These are phyloP conservation scores for Tiliacea citrago DNA, from an alignment of 2,888 invertebrate species.

Conservation along the genomic window DNA sequence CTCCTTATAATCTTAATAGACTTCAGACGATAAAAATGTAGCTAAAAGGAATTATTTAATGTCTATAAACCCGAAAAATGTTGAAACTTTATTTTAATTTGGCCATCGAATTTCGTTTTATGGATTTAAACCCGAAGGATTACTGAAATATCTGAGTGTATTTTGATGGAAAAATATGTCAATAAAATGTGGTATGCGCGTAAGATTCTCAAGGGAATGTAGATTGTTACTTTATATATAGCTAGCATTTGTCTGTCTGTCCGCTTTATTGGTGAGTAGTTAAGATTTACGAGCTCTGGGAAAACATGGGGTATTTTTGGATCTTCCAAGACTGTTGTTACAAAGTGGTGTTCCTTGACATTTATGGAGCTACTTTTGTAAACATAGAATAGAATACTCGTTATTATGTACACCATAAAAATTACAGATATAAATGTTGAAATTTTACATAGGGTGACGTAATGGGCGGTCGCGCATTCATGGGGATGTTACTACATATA, in stretches of 20 bases:
- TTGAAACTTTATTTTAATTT: conserved; percentile 26
- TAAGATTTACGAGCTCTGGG: conserved; percentile 80
- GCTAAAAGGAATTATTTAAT: background rate
- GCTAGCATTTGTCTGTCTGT: conserved; percentile 84
- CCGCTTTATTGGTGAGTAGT: conserved; percentile 81
- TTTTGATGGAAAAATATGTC: conserved; percentile 47
- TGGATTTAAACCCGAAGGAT: conserved; percentile 15
- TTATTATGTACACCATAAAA: background rate
- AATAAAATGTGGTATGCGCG: conserved; percentile 55
- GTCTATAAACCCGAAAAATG: background rate
- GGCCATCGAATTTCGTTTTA: background rate
- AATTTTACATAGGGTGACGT: no score
- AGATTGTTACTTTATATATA: conserved; percentile 80
- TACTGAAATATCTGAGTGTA: conserved; percentile 24
- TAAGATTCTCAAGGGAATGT: conserved; percentile 75
- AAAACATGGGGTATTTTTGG: conserved; percentile 76
- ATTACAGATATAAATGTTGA: background rate
- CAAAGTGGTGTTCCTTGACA: conserved; percentile 18
- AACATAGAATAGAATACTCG: background rate
- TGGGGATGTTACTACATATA: no score
- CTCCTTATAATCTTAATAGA: background rate
- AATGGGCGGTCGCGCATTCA: no score
- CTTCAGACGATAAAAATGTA: background rate
- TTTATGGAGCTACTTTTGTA: background rate
- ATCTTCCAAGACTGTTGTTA: conserved; percentile 16